Evolutionary conservation across 2,797 vertebrate species (phyloP), one percentile per base, ranked within the genome.

Genomic region (Falco berigora): DNA sequence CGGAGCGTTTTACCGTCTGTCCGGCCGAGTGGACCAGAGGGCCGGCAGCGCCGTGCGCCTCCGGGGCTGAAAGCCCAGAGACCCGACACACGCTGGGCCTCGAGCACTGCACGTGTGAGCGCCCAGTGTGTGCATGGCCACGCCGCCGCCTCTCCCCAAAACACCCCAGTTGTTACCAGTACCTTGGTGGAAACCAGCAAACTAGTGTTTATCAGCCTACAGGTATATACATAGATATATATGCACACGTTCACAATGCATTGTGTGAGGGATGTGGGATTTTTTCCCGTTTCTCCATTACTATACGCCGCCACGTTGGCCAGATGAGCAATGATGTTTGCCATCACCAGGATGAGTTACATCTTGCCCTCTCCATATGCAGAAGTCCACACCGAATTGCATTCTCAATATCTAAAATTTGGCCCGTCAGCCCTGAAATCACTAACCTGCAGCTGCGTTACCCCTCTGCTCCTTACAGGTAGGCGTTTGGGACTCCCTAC

Each of bases 281-380:
- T 4, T 61, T 71, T 19, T 3, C 2, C 4, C 5, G 4, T 3
- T 40, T 81, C 36, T 47, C 32, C 24, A 1, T 34, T 59, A 12
- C 27, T 50, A 1, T 7, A 23, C 1, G 0, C 22, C 14, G 17
- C 36, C 0, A 0, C 6, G 14, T 14, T 74, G 46, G n/a, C 25
- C 27, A 36, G 19, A 32, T 42, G 28, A 85, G 47, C 21, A 25
- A 7, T 52, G 32, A 2, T 32, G 38, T 69, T 92, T 81, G 81
- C 71, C 75, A 2, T 28, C 30, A 24, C 59, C 38, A 27, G n/a
- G 49, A 14, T 27, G n/a, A 81, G 64, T 87, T 72, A n/a, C 8
- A 32, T 36, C 50, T 12, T 9, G 0, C 49, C 6, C 8, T 74
- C 23, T 64, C 30, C 67, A 21, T 46, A 32, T 14, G 34, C 61